These are phyloP conservation scores for Rhagonycha fulva DNA, from an alignment of 2,888 invertebrate species.

Conservation along the genomic window DNA sequence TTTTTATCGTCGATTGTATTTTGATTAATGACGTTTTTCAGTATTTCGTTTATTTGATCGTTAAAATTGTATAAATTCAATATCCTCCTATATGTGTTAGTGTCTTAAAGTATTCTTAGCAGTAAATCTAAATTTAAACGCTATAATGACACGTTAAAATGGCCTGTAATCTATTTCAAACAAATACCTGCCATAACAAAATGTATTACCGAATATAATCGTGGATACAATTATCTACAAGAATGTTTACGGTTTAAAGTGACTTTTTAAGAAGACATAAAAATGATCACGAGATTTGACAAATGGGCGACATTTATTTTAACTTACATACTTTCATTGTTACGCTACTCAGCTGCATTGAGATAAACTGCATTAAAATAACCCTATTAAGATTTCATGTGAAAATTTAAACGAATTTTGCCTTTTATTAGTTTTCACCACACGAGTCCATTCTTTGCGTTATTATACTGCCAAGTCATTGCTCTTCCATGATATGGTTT, in stretches of 20 bases:
- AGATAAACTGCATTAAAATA: background rate
- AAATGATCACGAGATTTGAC: constrained; percentile 14
- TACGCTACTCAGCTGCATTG: background rate
- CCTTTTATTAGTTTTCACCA: background rate
- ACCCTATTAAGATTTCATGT: background rate
- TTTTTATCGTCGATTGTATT: background rate
- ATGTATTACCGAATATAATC: constrained; percentile 8
- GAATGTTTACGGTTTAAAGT: constrained; percentile 11
- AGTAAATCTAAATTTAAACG: constrained; percentile 11
- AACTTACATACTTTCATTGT: background rate
- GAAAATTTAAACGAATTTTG: background rate
- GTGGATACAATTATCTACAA: constrained; percentile 5
- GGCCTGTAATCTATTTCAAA: constrained; percentile 1
- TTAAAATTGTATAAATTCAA: background rate
- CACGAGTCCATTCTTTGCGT: background rate
- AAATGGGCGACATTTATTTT: constrained; percentile 10
- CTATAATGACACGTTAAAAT: constrained; percentile 1
- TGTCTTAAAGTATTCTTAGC: background rate
- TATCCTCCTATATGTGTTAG: background rate
- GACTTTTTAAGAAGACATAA: constrained; percentile 3
- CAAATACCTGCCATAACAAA: constrained; percentile 13
- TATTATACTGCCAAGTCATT: background rate
- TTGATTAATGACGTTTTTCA: background rate
- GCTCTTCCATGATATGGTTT: background rate
- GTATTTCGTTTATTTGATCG: background rate